A percentile compares a stretch with the other conserved stretches of the same genome.
phyloP scores from a whole-genome alignment of 2,888 invertebrate genomes.

The Helleia helle region DNA sequence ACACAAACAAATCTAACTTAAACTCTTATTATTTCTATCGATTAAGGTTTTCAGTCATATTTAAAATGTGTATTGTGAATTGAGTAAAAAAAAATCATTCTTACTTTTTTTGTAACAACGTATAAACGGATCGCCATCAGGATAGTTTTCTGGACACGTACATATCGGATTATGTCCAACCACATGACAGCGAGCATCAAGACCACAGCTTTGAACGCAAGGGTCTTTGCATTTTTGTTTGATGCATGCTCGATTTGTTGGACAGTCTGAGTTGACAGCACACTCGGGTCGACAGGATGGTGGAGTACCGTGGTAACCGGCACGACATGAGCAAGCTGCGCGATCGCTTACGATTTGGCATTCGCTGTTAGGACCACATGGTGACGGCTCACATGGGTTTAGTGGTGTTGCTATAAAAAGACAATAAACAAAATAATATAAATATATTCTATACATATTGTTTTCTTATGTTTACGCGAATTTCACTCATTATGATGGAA shows the following conservation, averaged over 20 bases:
- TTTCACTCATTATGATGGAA: too few species aligned
- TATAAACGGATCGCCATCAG: slow-evolving; percentile 84
- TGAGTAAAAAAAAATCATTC: too few species aligned
- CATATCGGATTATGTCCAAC: slow-evolving; percentile 87
- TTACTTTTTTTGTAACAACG: slow-evolving; percentile 74
- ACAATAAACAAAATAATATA: too few species aligned
- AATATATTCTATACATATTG: too few species aligned
- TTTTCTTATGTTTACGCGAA: too few species aligned
- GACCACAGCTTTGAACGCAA: slow-evolving; percentile 83
- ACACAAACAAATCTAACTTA: too few species aligned
- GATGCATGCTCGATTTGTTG: slow-evolving; percentile 81
- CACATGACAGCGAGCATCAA: slow-evolving; percentile 84
- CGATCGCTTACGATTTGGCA: slow-evolving; percentile 80
- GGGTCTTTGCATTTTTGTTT: slow-evolving; percentile 84
- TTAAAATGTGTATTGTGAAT: too few species aligned
- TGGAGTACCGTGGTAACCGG: slow-evolving; percentile 81
- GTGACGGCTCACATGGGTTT: slow-evolving; percentile 83
- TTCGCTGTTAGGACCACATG: slow-evolving; percentile 84
- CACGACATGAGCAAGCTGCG: slow-evolving; percentile 82
- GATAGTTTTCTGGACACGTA: slow-evolving; percentile 78
- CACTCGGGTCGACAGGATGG: slow-evolving; percentile 85
- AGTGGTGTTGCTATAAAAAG: slow-evolving; percentile 33
- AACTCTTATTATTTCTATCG: too few species aligned
- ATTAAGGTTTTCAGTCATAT: neutral
- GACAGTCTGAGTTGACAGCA: slow-evolving; percentile 84